Conservation (phyloP, 1,140 invertebrate genomes). For the Drosophila virilis region DNA sequence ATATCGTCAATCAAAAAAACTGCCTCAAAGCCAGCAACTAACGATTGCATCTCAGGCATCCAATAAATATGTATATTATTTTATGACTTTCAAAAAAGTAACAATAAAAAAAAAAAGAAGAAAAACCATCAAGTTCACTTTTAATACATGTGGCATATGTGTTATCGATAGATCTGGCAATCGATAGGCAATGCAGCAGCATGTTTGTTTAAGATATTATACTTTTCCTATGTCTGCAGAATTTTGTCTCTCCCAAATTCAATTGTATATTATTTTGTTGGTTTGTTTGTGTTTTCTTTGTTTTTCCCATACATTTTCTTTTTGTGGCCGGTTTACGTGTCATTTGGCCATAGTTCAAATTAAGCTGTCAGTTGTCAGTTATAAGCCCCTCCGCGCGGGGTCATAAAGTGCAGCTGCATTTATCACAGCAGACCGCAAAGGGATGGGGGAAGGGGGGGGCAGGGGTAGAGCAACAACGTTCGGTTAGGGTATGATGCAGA, state of each 20-base stretch:
- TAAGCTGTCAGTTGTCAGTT: slow-evolving; percentile 63
- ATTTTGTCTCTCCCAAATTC: not conserved
- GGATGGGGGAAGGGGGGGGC: not conserved
- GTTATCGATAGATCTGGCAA: no score
- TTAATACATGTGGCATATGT: no score
- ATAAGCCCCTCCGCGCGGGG: slow-evolving; percentile 4
- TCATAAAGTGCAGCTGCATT: slow-evolving; percentile 72
- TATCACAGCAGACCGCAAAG: slow-evolving; percentile 29
- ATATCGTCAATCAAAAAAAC: not conserved
- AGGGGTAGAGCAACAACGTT: not conserved
- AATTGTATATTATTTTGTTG: not conserved
- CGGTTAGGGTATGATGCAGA: not conserved
- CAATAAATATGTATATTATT: no score
- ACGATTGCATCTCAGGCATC: no score
- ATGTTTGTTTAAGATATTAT: no score
- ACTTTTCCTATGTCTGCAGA: no score
- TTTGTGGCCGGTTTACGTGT: slow-evolving; percentile 29
- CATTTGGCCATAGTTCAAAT: slow-evolving; percentile 56
- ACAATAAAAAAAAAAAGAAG: no score
- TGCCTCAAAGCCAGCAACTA: not conserved
- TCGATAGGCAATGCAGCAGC: no score
- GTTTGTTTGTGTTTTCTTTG: not conserved
- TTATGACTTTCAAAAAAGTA: no score
- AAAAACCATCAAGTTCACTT: no score
- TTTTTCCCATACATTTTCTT: not conserved